phyloP scores from a whole-genome alignment of 2,113 vertebrate species.

The Rhinichthys klamathensis region DNA sequence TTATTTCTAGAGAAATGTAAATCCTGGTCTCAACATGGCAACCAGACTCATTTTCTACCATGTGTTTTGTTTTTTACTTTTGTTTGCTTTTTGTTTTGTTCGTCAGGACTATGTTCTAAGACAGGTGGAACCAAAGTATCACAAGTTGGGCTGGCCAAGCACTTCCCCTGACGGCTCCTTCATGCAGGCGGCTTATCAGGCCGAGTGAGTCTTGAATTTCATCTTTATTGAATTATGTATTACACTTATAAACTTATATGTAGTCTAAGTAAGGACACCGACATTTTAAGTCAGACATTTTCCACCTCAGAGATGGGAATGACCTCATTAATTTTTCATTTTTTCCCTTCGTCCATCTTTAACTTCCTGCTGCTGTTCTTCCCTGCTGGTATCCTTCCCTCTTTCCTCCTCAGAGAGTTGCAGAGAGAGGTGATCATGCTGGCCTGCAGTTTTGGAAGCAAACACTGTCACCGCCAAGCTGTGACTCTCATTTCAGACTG shows the following conservation, averaged over 20 bases:
- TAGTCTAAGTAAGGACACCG: background rate
- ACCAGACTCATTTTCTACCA: too few relatives aligned
- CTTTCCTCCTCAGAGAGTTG: constrained; percentile 81
- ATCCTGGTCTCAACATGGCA: background rate
- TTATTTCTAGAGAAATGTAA: background rate
- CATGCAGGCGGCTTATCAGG: constrained; percentile 89
- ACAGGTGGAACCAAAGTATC: constrained; percentile 91
- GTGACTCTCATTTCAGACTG: constrained; percentile 93
- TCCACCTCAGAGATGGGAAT: background rate
- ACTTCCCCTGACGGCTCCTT: constrained; percentile 83
- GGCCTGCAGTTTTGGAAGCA: constrained; percentile 95
- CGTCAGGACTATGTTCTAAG: constrained; percentile 91
- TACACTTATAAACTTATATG: background rate
- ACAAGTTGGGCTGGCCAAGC: constrained; percentile 92
- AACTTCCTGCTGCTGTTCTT: background rate
- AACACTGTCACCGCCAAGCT: constrained; percentile 96
- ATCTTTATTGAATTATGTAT: constrained; percentile 20
- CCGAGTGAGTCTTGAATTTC: constrained; percentile 79
- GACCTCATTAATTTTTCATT: constrained; percentile 6
- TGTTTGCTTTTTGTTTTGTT: background rate
- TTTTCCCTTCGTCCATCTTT: background rate
- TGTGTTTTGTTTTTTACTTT: background rate
- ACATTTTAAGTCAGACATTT: background rate
- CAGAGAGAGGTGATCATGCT: constrained; percentile 95
- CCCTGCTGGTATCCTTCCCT: background rate